These are phyloP conservation scores for Takifugu rubripes DNA, from an alignment of 2,797 vertebrate genomes.

Conservation along the genomic window DNA sequence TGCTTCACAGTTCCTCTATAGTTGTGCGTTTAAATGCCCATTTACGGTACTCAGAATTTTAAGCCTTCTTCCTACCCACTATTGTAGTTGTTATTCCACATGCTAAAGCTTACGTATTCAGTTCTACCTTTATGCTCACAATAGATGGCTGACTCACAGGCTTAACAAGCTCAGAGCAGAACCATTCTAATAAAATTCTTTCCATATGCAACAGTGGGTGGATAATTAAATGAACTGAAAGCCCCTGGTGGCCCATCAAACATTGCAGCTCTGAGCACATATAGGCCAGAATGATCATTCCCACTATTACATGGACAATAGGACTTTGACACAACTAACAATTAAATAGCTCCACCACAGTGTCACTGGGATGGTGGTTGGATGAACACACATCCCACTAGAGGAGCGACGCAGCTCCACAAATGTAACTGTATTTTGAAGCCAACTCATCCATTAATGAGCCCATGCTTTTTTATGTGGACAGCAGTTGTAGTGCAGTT, in stretches of 20 bases:
- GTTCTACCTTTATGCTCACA: slow-evolving; percentile 3
- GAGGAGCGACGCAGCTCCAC: slow-evolving; percentile 15
- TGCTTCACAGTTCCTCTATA: too few species aligned
- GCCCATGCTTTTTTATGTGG: slow-evolving; percentile 14
- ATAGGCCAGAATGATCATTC: slow-evolving; percentile 54
- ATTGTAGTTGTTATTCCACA: slow-evolving; percentile 23
- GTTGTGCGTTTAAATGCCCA: too few species aligned
- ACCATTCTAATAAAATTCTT: slow-evolving; percentile 39
- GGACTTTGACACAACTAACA: slow-evolving; percentile 36
- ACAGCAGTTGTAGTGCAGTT: slow-evolving; percentile 11
- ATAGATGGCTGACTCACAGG: slow-evolving; percentile 32
- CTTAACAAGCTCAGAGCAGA: slow-evolving; percentile 45
- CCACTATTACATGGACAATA: slow-evolving; percentile 44
- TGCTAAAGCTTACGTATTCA: slow-evolving; percentile 39
- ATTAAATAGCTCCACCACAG: slow-evolving; percentile 19
- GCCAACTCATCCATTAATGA: slow-evolving; percentile 20
- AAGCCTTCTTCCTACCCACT: too few species aligned
- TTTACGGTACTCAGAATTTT: too few species aligned
- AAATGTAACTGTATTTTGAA: slow-evolving; percentile 11
- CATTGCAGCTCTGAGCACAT: slow-evolving; percentile 49
- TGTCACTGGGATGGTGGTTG: slow-evolving; percentile 14
- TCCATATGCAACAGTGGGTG: slow-evolving; percentile 45
- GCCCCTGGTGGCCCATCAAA: slow-evolving; percentile 38
- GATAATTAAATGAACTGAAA: slow-evolving; percentile 36
- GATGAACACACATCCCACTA: slow-evolving; percentile 10